These are phyloP conservation scores for Corydoras sp. DNA, from an alignment of 2,113 vertebrate species.

Conservation along the genomic window DNA sequence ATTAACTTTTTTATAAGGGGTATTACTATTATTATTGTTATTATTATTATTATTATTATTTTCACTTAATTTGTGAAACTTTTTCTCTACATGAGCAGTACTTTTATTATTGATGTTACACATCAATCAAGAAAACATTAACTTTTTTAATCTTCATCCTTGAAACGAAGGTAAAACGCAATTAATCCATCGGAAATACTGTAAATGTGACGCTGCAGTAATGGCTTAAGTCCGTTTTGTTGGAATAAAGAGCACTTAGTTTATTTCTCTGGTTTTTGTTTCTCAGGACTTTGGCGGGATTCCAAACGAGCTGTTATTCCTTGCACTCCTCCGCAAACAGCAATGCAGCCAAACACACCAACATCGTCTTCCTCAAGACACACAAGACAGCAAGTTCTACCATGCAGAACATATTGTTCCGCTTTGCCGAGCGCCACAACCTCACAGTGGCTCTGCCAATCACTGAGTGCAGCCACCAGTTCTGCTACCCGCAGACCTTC, in stretches of 20 bases:
- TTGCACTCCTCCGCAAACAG: slow-evolving; percentile 32
- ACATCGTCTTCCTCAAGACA: slow-evolving; percentile 81
- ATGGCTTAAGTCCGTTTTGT: no score
- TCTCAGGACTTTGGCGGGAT: slow-evolving; percentile 64
- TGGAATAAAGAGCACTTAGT: neutral
- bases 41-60: no score
- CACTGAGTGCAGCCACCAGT: slow-evolving; percentile 73
- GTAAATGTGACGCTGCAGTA: no score
- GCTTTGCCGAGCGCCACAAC: slow-evolving; percentile 80
- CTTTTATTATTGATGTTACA: no score
- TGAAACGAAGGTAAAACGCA: no score
- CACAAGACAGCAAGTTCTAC: slow-evolving; percentile 83
- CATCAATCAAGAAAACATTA: no score
- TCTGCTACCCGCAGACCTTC: slow-evolving; percentile 80
- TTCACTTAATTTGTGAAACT: no score
- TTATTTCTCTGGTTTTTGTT: neutral
- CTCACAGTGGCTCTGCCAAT: slow-evolving; percentile 76
- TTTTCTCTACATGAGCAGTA: no score
- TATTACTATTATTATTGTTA: no score
- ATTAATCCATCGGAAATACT: no score
- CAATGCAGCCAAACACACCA: slow-evolving; percentile 62
- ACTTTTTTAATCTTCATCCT: no score
- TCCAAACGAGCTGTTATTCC: slow-evolving; percentile 56
- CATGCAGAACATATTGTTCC: slow-evolving; percentile 83
- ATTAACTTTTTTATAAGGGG: no score